phyloP scores from a whole-genome alignment of 2,797 vertebrate species.

The Hemibagrus guttatus region DNA sequence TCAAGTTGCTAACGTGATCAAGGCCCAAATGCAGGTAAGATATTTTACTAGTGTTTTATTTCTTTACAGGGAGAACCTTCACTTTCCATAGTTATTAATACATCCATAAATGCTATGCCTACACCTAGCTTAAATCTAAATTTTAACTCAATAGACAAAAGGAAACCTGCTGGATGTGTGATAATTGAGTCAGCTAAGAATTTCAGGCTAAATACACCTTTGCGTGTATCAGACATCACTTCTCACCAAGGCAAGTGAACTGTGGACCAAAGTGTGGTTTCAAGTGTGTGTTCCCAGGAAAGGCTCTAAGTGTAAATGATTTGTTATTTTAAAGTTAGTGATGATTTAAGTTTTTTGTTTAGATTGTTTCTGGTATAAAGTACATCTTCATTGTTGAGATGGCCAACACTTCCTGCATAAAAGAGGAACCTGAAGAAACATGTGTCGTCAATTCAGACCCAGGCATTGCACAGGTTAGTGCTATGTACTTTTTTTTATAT shows the following conservation, averaged over 20 bases:
- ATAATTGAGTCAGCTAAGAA: neutral
- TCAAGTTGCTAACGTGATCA: slow-evolving; percentile 62
- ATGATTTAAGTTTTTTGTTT: neutral
- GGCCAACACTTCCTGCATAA: slow-evolving; percentile 66
- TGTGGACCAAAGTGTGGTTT: neutral
- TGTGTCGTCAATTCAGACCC: slow-evolving; percentile 48
- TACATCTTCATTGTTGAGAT: slow-evolving; percentile 68
- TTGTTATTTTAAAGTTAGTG: neutral
- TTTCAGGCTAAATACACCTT: neutral
- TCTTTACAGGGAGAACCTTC: neutral
- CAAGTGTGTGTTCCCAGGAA: neutral
- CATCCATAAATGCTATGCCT: neutral
- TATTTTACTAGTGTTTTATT: neutral
- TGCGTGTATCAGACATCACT: neutral
- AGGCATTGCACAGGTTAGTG: neutral
- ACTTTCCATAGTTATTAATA: neutral
- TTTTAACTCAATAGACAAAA: neutral
- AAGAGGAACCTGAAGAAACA: neutral
- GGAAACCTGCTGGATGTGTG: neutral
- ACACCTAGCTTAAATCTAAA: neutral
- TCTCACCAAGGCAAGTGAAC: neutral
- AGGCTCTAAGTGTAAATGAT: neutral
- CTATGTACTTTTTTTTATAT: no score
- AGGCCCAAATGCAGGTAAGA: slow-evolving; percentile 77
- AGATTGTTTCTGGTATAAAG: slow-evolving; percentile 68